Conservation (phyloP, 2,797 vertebrate genomes). For the Eidolon dupreanum region DNA sequence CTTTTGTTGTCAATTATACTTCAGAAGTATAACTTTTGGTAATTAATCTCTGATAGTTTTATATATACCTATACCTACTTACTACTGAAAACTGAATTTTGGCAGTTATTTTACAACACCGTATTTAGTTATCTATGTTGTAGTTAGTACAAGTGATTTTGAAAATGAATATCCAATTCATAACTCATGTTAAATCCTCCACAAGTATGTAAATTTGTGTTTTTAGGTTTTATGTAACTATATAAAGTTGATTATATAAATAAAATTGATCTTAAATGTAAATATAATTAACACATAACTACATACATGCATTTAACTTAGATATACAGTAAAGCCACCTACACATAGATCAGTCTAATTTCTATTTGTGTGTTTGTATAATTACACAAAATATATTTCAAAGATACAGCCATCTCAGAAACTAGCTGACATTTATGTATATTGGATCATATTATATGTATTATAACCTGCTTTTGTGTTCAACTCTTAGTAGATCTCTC, state of each 20-base stretch:
- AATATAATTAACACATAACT: background rate
- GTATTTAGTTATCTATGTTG: background rate
- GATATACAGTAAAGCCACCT: background rate
- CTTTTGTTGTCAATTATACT: background rate
- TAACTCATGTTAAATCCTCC: constrained; percentile 8
- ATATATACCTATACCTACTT: background rate
- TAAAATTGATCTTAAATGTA: background rate
- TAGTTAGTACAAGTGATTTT: background rate
- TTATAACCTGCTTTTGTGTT: background rate
- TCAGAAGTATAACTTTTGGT: constrained; percentile 10
- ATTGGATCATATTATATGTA: background rate
- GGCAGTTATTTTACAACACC: background rate
- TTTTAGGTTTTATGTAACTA: background rate
- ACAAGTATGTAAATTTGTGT: background rate
- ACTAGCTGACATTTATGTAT: background rate
- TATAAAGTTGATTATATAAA: constrained; percentile 17
- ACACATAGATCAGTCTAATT: background rate
- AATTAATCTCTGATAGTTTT: background rate
- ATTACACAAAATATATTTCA: constrained; percentile 16
- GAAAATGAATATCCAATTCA: constrained; percentile 1
- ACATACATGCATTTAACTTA: background rate
- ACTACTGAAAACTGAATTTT: constrained; percentile 29
- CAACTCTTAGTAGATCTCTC: background rate
- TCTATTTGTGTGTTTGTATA: background rate
- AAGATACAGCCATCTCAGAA: background rate